A percentile compares a stretch with the other conserved stretches of the same genome.
Evolutionary conservation across 2,888 invertebrate species (phyloP).

Genomic region (Dugesia japonica): DNA sequence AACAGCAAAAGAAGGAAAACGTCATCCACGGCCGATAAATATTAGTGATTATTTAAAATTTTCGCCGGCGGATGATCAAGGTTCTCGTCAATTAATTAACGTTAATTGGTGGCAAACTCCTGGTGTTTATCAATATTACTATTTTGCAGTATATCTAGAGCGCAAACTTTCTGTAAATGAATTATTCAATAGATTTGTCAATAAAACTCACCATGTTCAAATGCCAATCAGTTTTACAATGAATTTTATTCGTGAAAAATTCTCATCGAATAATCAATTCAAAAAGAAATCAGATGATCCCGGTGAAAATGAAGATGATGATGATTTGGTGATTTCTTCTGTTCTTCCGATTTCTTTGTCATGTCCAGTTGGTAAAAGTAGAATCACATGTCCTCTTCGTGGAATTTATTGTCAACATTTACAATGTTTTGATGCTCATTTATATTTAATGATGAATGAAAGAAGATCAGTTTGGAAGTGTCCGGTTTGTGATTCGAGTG

Average conservation of each 20-base stretch:
- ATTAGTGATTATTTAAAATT: not conserved
- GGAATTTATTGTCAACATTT: conserved; percentile 27
- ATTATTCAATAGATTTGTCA: conserved; percentile 1
- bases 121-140: not conserved
- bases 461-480: conserved; percentile 30
- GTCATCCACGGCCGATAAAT: conserved; percentile 4
- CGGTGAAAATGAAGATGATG: not conserved
- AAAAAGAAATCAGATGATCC: not conserved
- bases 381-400: conserved; percentile 31
- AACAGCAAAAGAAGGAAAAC: conserved; percentile 1
- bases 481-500: conserved; percentile 32
- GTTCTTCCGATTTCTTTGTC: conserved; percentile 26
- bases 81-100: not conserved
- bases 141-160: not conserved
- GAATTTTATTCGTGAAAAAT: not conserved
- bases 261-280: not conserved
- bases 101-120: conserved; percentile 13
- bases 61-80: not conserved
- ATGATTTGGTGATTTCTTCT: conserved; percentile 24
- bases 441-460: conserved; percentile 34
- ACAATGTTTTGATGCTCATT: conserved; percentile 34
- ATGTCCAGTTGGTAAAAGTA: conserved; percentile 31
- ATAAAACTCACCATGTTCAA: not conserved
- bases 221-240: not conserved
- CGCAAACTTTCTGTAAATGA: not conserved